These are phyloP conservation scores for Lacanobia wlatinum DNA, from an alignment of 2,888 invertebrate genomes.

Conservation along the genomic window DNA sequence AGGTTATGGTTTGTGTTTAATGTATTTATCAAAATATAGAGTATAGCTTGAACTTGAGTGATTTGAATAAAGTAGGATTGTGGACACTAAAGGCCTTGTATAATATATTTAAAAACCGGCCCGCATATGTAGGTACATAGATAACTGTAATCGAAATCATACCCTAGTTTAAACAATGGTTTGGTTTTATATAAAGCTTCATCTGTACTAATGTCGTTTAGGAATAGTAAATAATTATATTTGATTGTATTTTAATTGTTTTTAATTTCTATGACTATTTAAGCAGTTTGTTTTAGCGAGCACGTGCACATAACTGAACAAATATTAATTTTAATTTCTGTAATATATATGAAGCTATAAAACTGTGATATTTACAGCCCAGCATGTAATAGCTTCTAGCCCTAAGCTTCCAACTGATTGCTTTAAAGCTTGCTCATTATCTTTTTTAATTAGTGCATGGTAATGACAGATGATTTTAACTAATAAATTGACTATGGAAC, in stretches of 20 bases:
- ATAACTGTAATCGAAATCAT: too few species aligned
- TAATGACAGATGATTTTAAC: constrained; percentile 69
- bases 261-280: background rate
- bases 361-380: constrained; percentile 46
- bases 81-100: too few species aligned
- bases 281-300: background rate
- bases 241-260: background rate
- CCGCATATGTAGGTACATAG: too few species aligned
- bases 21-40: too few species aligned
- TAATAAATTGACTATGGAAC: constrained; percentile 34
- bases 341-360: constrained; percentile 29
- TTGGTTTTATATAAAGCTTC: background rate
- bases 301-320: background rate
- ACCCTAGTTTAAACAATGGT: too few species aligned
- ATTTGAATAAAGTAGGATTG: too few species aligned
- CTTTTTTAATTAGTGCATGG: constrained; percentile 72
- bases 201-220: background rate
- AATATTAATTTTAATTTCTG: constrained; percentile 8
- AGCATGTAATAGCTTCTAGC: constrained; percentile 37
- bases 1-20: too few species aligned
- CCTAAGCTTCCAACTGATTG: constrained; percentile 41
- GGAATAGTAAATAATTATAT: background rate
- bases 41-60: too few species aligned
- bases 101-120: too few species aligned
- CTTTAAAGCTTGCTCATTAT: constrained; percentile 63